phyloP scores from a whole-genome alignment of 2,113 vertebrate species.

The Campylomormyrus numenius region DNA sequence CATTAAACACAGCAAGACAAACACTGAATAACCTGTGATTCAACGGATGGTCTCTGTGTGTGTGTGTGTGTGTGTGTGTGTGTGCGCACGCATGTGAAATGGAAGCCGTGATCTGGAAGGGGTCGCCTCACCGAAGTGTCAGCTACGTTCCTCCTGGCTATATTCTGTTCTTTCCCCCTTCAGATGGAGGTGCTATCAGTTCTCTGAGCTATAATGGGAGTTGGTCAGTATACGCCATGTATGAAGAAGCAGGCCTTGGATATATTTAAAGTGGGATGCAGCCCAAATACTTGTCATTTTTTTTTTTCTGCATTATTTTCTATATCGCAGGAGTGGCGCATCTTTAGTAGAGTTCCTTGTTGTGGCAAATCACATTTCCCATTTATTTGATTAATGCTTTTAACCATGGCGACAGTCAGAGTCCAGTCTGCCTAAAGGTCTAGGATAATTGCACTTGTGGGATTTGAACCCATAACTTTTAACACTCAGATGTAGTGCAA shows the following conservation, averaged over 20 bases:
- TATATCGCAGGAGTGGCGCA: background rate
- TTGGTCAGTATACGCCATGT: background rate
- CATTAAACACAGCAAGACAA: conserved; percentile 30
- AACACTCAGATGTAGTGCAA: background rate
- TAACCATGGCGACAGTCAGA: background rate
- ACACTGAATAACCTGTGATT: background rate
- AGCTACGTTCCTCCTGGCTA: background rate
- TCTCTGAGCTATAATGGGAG: background rate
- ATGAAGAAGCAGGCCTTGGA: background rate
- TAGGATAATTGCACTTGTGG: background rate
- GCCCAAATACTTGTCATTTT: background rate
- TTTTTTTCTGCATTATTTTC: background rate
- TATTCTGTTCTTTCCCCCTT: background rate
- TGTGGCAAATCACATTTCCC: background rate
- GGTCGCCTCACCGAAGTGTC: background rate
- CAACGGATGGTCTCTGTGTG: background rate
- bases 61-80: background rate
- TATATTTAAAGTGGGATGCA: background rate
- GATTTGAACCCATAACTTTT: background rate
- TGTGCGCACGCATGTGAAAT: background rate
- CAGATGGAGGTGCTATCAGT: background rate
- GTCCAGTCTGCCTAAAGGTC: background rate
- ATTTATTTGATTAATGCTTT: background rate
- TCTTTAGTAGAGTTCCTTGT: background rate
- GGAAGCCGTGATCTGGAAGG: background rate